Evolutionary conservation across 2,888 invertebrate species (phyloP).

Genomic region (Vannuccia rotundouncinata): DNA sequence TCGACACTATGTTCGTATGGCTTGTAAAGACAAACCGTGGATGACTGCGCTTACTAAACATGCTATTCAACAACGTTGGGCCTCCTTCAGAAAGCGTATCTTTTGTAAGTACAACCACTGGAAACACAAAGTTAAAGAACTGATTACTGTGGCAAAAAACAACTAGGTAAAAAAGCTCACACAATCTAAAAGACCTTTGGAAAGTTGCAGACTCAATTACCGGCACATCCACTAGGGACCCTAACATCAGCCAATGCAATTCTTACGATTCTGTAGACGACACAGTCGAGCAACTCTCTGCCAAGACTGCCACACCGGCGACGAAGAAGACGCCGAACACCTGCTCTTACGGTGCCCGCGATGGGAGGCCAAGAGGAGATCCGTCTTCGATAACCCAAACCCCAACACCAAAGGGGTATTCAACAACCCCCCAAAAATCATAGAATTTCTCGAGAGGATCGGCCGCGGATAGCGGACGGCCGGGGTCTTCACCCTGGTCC

Average conservation of each 20-base stretch:
- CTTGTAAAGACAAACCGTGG: slow-evolving; percentile 1
- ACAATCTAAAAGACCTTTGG: background rate
- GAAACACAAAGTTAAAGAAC: slow-evolving; percentile 15
- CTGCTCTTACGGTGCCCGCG: too few relatives aligned
- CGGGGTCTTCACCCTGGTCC: too few relatives aligned
- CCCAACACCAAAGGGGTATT: too few relatives aligned
- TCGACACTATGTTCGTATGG: background rate
- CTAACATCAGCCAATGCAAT: background rate
- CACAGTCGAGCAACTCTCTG: background rate
- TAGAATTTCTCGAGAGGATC: too few relatives aligned
- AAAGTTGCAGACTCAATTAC: background rate
- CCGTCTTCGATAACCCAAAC: too few relatives aligned
- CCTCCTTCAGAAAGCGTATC: background rate
- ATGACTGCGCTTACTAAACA: background rate
- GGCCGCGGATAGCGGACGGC: too few relatives aligned
- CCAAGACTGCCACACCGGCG: too few relatives aligned
- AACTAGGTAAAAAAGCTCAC: background rate
- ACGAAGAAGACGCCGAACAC: too few relatives aligned
- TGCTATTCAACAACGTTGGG: background rate
- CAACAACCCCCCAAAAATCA: too few relatives aligned
- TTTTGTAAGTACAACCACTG: slow-evolving; percentile 2
- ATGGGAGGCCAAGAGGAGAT: too few relatives aligned
- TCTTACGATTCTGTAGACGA: background rate
- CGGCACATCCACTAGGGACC: background rate
- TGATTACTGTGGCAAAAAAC: background rate